Base-by-base conservation (phyloP, 1,140 invertebrate species). In the Cyrtorhinus lividipennis region DNA sequence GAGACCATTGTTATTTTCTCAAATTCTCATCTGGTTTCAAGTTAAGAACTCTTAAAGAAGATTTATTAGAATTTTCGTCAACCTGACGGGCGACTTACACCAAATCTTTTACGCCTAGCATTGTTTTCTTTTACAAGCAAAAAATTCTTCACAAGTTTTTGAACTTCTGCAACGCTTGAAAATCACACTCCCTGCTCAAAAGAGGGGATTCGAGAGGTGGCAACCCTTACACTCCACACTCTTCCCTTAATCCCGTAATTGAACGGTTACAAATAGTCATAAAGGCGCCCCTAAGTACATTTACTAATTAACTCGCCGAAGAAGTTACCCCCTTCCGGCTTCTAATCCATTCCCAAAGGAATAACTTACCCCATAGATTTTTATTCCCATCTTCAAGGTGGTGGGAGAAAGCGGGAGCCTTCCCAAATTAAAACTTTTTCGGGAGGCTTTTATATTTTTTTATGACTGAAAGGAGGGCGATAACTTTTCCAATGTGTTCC, bases 341-440 rank as follows among this genome's bases (percentile, higher is more conserved):
- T 30, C 58, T 59, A 59, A 59, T 59, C 27, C 58, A 27, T 27
- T 25, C 58, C 27, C 58, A 10, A 15, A 53, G 58, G 58, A 59
- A 59, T 59, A 59, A 59, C 58, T 59, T 59, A 59, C 58, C 24
- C 58, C 58, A 59, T 59, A 59, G 58, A 59, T 59, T 59, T 59
- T 59, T 59, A 59, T 59, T 59, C 58, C 38, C 58, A 59, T 59
- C 58, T 59, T n/a, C 58, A 53, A 20, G 48, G 48, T 22, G 48
- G 30, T 38, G 30, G 30, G 5, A 53, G 48, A 22, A 53, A 53
- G 20, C 10, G 48, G 26, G 58, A 59, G 58, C n/a, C 15, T 59
- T 30, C n/a, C 58, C 58, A 30, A 59, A 59, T 59, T 59, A 59
- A 59, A 59, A 59, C 58, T 59, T 59, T 59, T 59, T 59, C 26